Base-by-base conservation (phyloP, 35 echinoderm and acorn worm species). In the Lytechinus pictus region DNA sequence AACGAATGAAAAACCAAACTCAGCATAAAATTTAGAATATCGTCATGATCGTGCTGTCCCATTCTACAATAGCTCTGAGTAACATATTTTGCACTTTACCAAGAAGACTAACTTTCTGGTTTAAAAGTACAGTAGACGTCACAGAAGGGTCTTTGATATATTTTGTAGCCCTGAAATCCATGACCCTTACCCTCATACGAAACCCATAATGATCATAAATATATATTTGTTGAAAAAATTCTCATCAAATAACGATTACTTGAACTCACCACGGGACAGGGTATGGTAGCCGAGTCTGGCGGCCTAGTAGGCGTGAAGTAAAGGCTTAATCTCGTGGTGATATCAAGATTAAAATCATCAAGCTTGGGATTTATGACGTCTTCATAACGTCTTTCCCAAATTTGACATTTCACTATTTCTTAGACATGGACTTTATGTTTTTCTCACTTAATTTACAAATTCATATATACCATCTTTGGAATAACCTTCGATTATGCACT, bases 201-300 rank as follows among this genome's bases (percentile, higher is more conserved):
- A n/a, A 16, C 66, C 66, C 66, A 16, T 24, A 19, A 79, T 79
- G 66, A 79, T 79, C 66, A 79, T 79, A 79, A 79, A 79, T 79
- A 79, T 24, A 79, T 79, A 79, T 79, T 79, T 79, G 66, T 79
- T 79, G 66, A 79, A 79, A 79, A 79, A 79, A 79, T 79, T 79
- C 66, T 79, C 66, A 79, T 79, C 66, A 79, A 79, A 79, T 14
- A 79, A 14, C 66, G n/a, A 79, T 79, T 24, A 79, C 19, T 4
- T 7, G 66, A 79, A 79, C n/a, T 79, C 66, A 79, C 66, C 6
- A 79, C 16, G 66, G 66, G 19, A 79, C 66, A 24, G 66, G 66
- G 8, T 24, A 79, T 79, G 66, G 19, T 14, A 24, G 66, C 66
- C 66, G 12, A 24, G 66, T 79, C 66, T 79, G 66, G n/a, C 66